phyloP scores from a whole-genome alignment of 2,888 invertebrate species.

The Cylloceria caligata region DNA sequence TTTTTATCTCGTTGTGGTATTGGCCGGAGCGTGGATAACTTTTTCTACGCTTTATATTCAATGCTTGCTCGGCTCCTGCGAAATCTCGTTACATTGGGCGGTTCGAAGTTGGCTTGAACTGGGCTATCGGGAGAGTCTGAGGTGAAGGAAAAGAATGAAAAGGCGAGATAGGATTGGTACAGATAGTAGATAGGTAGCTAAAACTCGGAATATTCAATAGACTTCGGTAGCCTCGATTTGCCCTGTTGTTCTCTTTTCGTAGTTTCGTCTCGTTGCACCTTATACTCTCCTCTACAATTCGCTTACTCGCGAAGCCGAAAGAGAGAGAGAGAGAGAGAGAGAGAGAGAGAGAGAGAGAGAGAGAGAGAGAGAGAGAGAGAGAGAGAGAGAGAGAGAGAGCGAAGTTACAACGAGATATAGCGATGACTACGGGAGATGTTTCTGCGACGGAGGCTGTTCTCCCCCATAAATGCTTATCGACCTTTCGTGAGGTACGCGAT shows the following conservation, averaged over 20 bases:
- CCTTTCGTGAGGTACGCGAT: slow-evolving; percentile 63
- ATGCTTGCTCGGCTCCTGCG: slow-evolving; percentile 15
- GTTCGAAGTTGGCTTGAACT: slow-evolving; percentile 46
- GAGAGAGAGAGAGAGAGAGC: background rate
- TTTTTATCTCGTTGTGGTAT: slow-evolving; percentile 1
- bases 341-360: background rate
- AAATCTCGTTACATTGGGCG: slow-evolving; percentile 49
- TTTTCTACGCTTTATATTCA: slow-evolving; percentile 49
- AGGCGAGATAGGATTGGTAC: background rate
- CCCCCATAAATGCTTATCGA: slow-evolving; percentile 68
- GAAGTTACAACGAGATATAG: background rate
- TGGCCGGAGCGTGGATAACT: slow-evolving; percentile 14
- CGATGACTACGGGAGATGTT: slow-evolving; percentile 19
- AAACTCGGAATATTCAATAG: slow-evolving; percentile 62
- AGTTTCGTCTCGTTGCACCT: slow-evolving; percentile 18
- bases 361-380: background rate
- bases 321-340: background rate
- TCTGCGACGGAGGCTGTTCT: slow-evolving; percentile 39
- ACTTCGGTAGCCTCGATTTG: slow-evolving; percentile 59
- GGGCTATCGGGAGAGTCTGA: slow-evolving; percentile 36
- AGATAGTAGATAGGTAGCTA: slow-evolving; percentile 8
- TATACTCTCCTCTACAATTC: background rate
- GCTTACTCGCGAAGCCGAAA: background rate
- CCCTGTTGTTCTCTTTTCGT: slow-evolving; percentile 51
- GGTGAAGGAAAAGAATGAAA: slow-evolving; percentile 32